Conservation (phyloP, 2,113 vertebrate genomes). For the Solea senegalensis region DNA sequence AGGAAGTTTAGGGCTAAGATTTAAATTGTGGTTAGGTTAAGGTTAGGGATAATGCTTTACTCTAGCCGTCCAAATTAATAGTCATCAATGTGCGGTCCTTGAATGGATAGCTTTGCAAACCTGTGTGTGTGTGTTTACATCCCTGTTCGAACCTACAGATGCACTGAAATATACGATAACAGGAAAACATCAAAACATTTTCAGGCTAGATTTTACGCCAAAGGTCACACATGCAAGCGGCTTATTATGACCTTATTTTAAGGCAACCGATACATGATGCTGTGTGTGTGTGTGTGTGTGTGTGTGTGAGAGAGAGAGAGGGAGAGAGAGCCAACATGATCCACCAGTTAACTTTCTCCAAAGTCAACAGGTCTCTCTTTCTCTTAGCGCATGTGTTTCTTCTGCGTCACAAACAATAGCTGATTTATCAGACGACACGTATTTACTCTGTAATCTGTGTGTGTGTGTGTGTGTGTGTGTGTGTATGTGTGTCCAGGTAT, state of each 20-base stretch:
- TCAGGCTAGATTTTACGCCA: not conserved
- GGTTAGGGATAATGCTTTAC: too few species aligned
- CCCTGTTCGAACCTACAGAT: constrained; percentile 7
- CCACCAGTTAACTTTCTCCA: constrained; percentile 61
- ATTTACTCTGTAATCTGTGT: constrained; percentile 77
- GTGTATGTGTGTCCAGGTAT: too few species aligned
- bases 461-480: constrained; percentile 3
- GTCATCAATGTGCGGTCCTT: too few species aligned
- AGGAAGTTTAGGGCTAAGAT: too few species aligned
- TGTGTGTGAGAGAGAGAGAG: constrained; percentile 2
- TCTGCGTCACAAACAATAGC: constrained; percentile 68
- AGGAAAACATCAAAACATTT: not conserved
- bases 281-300: constrained; percentile 1
- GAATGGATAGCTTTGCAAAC: not conserved
- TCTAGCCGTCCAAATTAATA: too few species aligned
- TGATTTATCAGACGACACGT: constrained; percentile 77
- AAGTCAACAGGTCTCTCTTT: constrained; percentile 68
- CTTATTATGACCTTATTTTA: not conserved
- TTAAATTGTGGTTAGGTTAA: too few species aligned
- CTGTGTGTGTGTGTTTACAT: constrained; percentile 31
- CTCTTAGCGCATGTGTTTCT: constrained; percentile 35
- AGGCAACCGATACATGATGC: not conserved
- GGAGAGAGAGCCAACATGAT: constrained; percentile 33
- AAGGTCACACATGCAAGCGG: not conserved
- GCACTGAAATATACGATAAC: not conserved